Evolutionary conservation across 2,113 vertebrate genomes (phyloP), one percentile per base, ranked within the genome.

Genomic region (Dicerorhinus sumatrensis): DNA sequence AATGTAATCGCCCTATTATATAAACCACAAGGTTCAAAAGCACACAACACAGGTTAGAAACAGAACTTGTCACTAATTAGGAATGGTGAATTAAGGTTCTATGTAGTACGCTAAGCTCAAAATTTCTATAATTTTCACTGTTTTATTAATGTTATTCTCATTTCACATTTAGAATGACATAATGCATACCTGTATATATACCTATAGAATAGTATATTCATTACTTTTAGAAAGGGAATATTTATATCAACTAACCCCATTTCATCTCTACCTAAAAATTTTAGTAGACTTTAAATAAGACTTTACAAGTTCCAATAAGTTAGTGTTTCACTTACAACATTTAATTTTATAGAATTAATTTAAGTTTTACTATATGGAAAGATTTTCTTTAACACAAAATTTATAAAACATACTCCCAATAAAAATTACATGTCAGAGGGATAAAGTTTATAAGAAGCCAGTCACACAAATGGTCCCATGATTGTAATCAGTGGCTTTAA

Each of bases 281-380:
- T 83, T 91, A 69, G 65, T 58, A 96, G 33, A 90, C 80, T 84
- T 88, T 67, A 80, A 18, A 56, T 29, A 65, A 95, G 39, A 21
- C 67, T 94, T 89, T 94, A 76, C 29, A 94, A 80, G 18, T 97
- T 91, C 56, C 29, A 92, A 33, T 92, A 81, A 97, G 6, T 39
- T 76, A 77, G 13, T 84, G 33, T 92, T 95, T 97, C 79, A 93
- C 51, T 82, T 77, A 79, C 5, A 79, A 80, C 7, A 94, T 96
- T 97, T 88, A 91, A 91, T 92, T 97, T 89, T 86, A 89, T 31
- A 72, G 16, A 94, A 87, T 81, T 54, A 90, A 85, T 63, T 85
- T 91, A 88, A 69, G 77, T 33, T 90, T 88, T 60, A 76, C 62
- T 83, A 83, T 63, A 69, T 62, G 20, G 18, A 87, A 87, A 91